These are phyloP conservation scores for Ophraella communa DNA, from an alignment of 2,888 invertebrate species.

Conservation along the genomic window DNA sequence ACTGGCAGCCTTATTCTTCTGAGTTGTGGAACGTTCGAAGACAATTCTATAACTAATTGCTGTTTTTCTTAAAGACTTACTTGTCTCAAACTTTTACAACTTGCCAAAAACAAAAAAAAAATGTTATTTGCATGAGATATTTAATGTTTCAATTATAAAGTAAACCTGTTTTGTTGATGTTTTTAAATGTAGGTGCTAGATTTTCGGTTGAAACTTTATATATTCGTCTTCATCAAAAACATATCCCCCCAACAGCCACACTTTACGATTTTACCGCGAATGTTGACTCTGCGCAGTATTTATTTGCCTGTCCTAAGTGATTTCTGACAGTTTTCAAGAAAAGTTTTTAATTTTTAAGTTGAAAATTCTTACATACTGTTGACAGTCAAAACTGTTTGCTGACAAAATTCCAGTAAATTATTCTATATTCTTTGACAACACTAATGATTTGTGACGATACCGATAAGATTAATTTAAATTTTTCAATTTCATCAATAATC, in stretches of 20 bases:
- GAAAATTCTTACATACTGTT: too few species aligned
- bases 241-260: constrained; percentile 6
- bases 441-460: too few species aligned
- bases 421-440: too few species aligned
- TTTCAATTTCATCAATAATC: too few species aligned
- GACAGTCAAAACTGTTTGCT: too few species aligned
- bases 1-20: constrained; percentile 41
- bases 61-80: constrained; percentile 31
- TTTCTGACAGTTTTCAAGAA: too few species aligned
- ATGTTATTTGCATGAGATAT: constrained; percentile 48
- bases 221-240: background rate
- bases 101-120: constrained; percentile 46
- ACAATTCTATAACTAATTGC: constrained; percentile 27
- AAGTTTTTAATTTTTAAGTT: too few species aligned
- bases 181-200: constrained; percentile 50
- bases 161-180: constrained; percentile 50
- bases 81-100: constrained; percentile 41
- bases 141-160: constrained; percentile 48
- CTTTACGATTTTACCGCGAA: too few species aligned
- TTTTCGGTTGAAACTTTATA: constrained; percentile 53
- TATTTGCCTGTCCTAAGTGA: too few species aligned
- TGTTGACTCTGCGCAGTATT: too few species aligned
- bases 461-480: too few species aligned
- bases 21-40: constrained; percentile 42
- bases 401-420: too few species aligned